Evolutionary conservation across 53 echinoderm and acorn worm species (phyloP), one percentile per base, ranked within the genome.

Genomic region (Patiria pectinifera): DNA sequence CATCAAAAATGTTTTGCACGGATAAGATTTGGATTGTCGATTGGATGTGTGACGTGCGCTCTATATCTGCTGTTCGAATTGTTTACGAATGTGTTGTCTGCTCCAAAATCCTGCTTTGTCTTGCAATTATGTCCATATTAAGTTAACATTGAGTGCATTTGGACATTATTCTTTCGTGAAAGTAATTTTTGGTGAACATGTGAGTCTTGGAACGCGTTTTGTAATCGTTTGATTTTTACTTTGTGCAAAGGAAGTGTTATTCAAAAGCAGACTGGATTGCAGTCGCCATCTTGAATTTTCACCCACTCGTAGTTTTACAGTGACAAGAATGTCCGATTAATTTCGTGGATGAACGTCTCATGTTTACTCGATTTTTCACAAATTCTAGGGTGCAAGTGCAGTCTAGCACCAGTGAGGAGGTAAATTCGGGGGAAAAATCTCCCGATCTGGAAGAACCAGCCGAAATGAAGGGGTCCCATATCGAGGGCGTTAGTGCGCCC

Each of bases 221-320:
- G 47, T 46, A 46, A 46, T 45, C 16, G 45, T 79, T 45, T 44
- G 80, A 46, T 79, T 74, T 74, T 74, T 19, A 79, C 45, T 44
- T 79, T 46, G 35, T n/a, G 80, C 74, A 53, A 48, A 90, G 90
- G 90, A 90, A 90, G 90, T 87, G 63, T 48, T 92, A 12, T 78
- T 78, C 59, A 49, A 77, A 44, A 92, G 47, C 49, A 46, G 44
- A 77, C 58, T 76, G 21, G 44, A 83, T 35, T 59, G 58, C 80
- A 85, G 95, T 86, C 83, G 95, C 95, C 95, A 95, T 95, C 90
- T 95, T 95, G 95, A 95, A 95, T 92, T 92, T 86, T 76, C 79
- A 63, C 7, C 43, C 63, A 71, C 69, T 75, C 75, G 18, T 44
- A 46, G 82, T 46, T 91, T 86, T 24, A 72, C 76, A 78, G 14